Evolutionary conservation across 2,888 invertebrate species (phyloP).

Genomic region (Myathropa florea): DNA sequence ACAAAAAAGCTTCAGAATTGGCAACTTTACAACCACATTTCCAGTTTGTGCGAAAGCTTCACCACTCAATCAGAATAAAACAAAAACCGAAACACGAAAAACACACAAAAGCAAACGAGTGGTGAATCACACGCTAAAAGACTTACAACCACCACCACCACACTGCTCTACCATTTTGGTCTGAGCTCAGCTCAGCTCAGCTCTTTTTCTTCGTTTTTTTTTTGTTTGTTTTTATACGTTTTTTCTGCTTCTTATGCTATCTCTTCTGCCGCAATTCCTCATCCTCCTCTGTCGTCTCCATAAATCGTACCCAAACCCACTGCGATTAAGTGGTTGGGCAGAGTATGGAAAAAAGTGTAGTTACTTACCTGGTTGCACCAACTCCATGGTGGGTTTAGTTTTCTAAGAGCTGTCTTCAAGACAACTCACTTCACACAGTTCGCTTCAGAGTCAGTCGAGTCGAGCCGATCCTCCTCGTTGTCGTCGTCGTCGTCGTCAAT

Average conservation of each 20-base stretch:
- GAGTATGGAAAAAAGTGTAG: slow-evolving; percentile 25
- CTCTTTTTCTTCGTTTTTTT: neutral
- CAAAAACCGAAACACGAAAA: slow-evolving; percentile 19
- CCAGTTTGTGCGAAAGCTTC: slow-evolving; percentile 33
- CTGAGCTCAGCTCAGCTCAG: neutral
- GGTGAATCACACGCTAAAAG: slow-evolving; percentile 35
- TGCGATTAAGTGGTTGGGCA: slow-evolving; percentile 55
- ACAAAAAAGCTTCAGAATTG: slow-evolving; percentile 24
- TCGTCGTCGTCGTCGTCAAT: neutral
- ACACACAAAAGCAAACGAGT: slow-evolving; percentile 30
- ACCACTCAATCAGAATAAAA: slow-evolving; percentile 15
- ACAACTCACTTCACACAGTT: slow-evolving; percentile 62
- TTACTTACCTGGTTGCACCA: slow-evolving; percentile 68
- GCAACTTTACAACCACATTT: neutral
- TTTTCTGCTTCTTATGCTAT: slow-evolving; percentile 34
- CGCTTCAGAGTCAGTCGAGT: slow-evolving; percentile 48
- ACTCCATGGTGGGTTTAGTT: slow-evolving; percentile 57
- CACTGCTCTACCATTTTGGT: slow-evolving; percentile 16
- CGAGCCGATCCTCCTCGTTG: slow-evolving; percentile 15
- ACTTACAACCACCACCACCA: slow-evolving; percentile 19
- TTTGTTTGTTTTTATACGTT: neutral
- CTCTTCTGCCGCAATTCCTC: slow-evolving; percentile 52
- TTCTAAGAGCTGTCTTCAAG: slow-evolving; percentile 66
- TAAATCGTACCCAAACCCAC: slow-evolving; percentile 60
- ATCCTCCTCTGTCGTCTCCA: slow-evolving; percentile 42